A percentile compares a stretch with the other conserved stretches of the same genome.
phyloP scores from a whole-genome alignment of 2,888 invertebrate species.

The Thereva unica region DNA sequence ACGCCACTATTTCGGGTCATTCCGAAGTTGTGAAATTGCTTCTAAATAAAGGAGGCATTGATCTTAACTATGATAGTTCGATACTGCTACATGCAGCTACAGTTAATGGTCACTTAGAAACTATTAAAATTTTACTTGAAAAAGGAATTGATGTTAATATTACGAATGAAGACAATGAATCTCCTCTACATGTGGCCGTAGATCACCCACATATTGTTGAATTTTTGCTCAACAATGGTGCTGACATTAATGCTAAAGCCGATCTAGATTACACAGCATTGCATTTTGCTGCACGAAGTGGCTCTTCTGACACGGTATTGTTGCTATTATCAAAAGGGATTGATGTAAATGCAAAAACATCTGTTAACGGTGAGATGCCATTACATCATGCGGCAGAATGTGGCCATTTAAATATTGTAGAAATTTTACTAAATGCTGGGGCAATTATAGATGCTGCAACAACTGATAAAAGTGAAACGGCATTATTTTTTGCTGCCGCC shows the following conservation, averaged over 20 bases:
- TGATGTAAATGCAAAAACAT: background rate
- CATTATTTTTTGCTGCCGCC: constrained; percentile 40
- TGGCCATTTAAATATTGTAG: constrained; percentile 19
- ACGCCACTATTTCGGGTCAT: constrained; percentile 17
- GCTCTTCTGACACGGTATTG: background rate
- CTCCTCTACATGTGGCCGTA: constrained; percentile 26
- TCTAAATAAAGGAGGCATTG: background rate
- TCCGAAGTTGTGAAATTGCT: constrained; percentile 4
- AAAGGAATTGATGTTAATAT: constrained; percentile 40
- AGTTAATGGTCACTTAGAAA: background rate
- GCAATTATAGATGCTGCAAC: background rate
- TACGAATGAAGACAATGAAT: background rate
- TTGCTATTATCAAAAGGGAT: background rate
- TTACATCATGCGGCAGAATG: constrained; percentile 29
- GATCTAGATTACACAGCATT: constrained; percentile 5
- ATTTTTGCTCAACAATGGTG: constrained; percentile 29
- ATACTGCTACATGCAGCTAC: no score
- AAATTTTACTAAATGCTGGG: constrained; percentile 26
- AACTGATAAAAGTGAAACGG: constrained; percentile 7
- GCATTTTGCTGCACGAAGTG: background rate
- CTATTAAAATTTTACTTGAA: constrained; percentile 28
- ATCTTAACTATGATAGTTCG: no score
- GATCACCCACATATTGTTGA: constrained; percentile 16
- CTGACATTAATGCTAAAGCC: constrained; percentile 19
- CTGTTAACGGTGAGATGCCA: background rate